Evolutionary conservation across 2,797 vertebrate species (phyloP).

Genomic region (Lacerta viridis): DNA sequence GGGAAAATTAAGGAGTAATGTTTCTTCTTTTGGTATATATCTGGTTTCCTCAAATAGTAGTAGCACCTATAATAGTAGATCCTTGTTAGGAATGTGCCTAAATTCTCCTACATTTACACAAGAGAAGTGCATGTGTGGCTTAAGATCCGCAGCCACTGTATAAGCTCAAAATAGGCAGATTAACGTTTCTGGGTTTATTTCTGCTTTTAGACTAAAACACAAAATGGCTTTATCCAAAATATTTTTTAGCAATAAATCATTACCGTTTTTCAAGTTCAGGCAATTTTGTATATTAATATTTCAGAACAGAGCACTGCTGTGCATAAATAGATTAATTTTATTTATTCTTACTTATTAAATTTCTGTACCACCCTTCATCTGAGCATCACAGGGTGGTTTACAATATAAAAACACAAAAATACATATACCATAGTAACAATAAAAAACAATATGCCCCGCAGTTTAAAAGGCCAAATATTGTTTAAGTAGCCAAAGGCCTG

Average conservation of each 20-base stretch:
- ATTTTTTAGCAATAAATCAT: background rate
- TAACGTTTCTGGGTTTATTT: conserved; percentile 9
- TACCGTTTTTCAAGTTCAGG: background rate
- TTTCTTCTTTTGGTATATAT: conserved; percentile 42
- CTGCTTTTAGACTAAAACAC: background rate
- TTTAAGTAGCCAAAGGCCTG: no score
- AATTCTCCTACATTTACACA: background rate
- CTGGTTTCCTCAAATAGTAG: conserved; percentile 18
- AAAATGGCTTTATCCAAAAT: background rate
- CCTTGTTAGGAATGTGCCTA: conserved; percentile 7
- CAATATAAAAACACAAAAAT: no score
- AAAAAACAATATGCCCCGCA: no score
- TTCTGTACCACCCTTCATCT: no score
- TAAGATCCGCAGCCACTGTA: conserved; percentile 19
- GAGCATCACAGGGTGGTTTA: no score
- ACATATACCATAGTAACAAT: no score
- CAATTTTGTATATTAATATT: background rate
- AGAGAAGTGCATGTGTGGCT: conserved; percentile 20
- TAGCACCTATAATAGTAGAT: conserved; percentile 14
- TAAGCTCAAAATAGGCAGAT: conserved; percentile 40
- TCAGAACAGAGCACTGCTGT: background rate
- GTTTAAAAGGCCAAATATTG: no score
- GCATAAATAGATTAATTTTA: no score
- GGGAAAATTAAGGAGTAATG: conserved; percentile 92
- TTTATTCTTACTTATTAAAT: no score